Conservation (phyloP, 1,140 invertebrate genomes). For the Colletes gigas region DNA sequence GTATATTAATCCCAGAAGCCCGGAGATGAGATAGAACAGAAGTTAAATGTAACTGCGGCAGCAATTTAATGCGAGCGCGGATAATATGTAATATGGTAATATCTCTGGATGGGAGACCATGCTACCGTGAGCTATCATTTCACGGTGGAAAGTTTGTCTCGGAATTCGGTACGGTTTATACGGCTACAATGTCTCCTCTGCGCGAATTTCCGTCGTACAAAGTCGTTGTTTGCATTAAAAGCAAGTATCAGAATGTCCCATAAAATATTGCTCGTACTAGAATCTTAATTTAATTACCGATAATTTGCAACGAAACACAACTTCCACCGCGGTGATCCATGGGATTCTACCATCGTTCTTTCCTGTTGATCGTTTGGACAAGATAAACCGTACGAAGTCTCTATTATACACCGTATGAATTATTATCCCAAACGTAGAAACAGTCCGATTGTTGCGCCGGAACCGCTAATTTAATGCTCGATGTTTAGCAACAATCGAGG, state of each 20-base stretch:
- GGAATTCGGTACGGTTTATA: constrained; percentile 17
- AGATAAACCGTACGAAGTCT: no score
- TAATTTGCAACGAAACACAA: no score
- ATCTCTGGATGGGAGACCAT: constrained; percentile 4
- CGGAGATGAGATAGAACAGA: not conserved
- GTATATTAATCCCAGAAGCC: constrained; percentile 22
- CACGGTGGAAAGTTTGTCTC: constrained; percentile 41
- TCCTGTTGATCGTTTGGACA: no score
- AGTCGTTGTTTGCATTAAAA: not conserved
- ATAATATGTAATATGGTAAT: constrained; percentile 15
- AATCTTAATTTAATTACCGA: no score
- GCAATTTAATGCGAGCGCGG: constrained; percentile 1
- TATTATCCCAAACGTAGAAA: no score
- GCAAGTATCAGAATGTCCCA: not conserved
- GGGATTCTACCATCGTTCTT: no score
- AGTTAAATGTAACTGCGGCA: constrained; percentile 2
- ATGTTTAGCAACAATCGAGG: not conserved
- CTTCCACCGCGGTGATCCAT: no score
- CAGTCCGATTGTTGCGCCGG: no score
- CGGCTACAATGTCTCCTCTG: not conserved
- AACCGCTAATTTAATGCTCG: not conserved
- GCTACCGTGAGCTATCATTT: constrained; percentile 33
- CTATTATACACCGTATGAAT: no score
- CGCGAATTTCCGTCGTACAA: constrained; percentile 1
- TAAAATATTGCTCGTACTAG: no score